Evolutionary conservation across 2,797 vertebrate species (phyloP).

Genomic region (Okamejei kenojei): DNA sequence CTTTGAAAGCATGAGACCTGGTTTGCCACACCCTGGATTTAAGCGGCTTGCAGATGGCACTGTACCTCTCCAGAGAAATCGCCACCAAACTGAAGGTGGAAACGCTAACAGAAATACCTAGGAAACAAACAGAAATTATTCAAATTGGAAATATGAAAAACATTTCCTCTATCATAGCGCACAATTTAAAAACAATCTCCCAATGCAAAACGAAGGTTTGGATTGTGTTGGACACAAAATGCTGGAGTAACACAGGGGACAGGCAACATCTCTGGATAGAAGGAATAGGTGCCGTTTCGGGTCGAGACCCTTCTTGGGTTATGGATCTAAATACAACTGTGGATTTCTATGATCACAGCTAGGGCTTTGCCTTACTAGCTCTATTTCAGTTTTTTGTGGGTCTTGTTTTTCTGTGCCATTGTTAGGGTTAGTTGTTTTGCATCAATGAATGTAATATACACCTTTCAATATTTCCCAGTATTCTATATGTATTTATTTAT

Average conservation of each 20-base stretch:
- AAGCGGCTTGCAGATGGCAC: slow-evolving; percentile 91
- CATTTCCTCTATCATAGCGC: background rate
- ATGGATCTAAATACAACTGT: too few relatives aligned
- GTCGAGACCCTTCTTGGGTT: too few relatives aligned
- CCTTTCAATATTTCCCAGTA: background rate
- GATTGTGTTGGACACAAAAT: too few relatives aligned
- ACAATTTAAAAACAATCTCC: background rate
- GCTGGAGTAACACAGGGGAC: too few relatives aligned
- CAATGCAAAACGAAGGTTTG: background rate
- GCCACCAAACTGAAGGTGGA: slow-evolving; percentile 95
- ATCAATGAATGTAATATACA: background rate
- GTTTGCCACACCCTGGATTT: slow-evolving; percentile 94
- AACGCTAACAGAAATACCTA: slow-evolving; percentile 87
- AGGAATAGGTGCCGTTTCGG: too few relatives aligned
- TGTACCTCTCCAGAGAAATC: slow-evolving; percentile 92
- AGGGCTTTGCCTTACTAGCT: too few relatives aligned
- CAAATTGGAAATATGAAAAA: background rate
- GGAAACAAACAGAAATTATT: slow-evolving; percentile 8
- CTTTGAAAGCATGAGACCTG: slow-evolving; percentile 86
- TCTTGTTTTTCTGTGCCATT: too few relatives aligned
- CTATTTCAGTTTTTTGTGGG: too few relatives aligned
- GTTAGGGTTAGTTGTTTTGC: too few relatives aligned
- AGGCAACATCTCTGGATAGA: too few relatives aligned
- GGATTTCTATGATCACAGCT: too few relatives aligned
- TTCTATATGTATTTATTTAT: too few relatives aligned